Percentiles rank a stretch among this genome's conserved stretches.
Conservation (phyloP, 2,113 vertebrate species). For the Ophiodon elongatus region DNA sequence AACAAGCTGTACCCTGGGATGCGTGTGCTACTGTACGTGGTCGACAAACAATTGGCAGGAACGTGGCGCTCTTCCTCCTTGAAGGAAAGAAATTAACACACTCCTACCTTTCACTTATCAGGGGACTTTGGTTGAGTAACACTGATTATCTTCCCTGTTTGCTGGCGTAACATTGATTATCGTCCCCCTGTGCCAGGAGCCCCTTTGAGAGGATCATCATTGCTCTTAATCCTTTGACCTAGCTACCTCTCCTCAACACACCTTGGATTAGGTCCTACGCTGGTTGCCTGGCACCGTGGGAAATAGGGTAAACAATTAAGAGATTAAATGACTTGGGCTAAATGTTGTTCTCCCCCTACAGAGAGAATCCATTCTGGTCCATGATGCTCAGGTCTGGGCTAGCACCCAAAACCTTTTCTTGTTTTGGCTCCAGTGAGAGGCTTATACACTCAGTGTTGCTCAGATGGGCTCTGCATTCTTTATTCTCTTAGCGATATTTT, state of each 20-base stretch:
- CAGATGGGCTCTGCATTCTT: constrained; percentile 59
- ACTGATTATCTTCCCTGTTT: constrained; percentile 79
- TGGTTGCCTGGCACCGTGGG: constrained; percentile 67
- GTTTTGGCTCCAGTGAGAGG: constrained; percentile 68
- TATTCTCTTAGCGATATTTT: constrained; percentile 33
- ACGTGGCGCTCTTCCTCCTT: constrained; percentile 12
- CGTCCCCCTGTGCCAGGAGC: constrained; percentile 67
- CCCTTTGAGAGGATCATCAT: constrained; percentile 82
- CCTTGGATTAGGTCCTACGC: constrained; percentile 76
- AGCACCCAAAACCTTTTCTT: constrained; percentile 68
- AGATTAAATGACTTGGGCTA: constrained; percentile 77
- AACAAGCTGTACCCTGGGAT: constrained; percentile 24
- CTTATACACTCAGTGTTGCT: constrained; percentile 49
- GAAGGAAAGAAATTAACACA: constrained; percentile 43
- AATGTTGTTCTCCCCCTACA: constrained; percentile 67
- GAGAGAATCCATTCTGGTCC: constrained; percentile 66
- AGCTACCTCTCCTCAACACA: constrained; percentile 78
- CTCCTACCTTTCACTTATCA: constrained; percentile 63
- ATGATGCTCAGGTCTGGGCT: constrained; percentile 70
- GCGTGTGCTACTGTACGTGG: neutral
- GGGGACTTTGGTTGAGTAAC: constrained; percentile 69
- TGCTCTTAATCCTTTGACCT: constrained; percentile 82
- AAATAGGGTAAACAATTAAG: constrained; percentile 82
- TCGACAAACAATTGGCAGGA: constrained; percentile 31
- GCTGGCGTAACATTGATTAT: constrained; percentile 79